Evolutionary conservation across 2,888 invertebrate species (phyloP), one percentile per base, ranked within the genome.

Genomic region (Torymus auratus): DNA sequence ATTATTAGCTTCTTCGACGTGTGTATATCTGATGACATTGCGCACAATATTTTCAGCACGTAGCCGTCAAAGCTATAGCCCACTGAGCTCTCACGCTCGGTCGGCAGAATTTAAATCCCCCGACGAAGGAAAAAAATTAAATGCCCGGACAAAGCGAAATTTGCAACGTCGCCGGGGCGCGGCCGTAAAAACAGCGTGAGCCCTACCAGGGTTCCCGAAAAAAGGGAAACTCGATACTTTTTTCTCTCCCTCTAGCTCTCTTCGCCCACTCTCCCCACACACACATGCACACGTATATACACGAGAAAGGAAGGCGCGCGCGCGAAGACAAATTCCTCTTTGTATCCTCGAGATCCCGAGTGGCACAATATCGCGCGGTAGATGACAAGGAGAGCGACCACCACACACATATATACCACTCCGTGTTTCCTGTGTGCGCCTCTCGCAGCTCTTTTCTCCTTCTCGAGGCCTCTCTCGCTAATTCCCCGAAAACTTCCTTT

Each of bases 221-320:
- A 52, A 23, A 71, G 17, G 68, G 76, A 80, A 80, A 80, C 41
- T 55, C 68, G 80, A 80, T 71, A 80, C 76, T 80, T 72, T 75
- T 50, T n/a, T 72, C 61, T 41, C 17, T 17, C 64, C 13, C 14
- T 52, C n/a, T 23, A 20, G n/a, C 20, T 12, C 13, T 61, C 28
- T 50, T 52, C 60, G 61, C n/a, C 41, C 62, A n/a, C n/a, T 10
- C 41, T 41, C 41, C 41, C 41, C 41, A 41, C 41, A 41, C 41
- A 41, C 7, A 41, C 41, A 41, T 41, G 7, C 41, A 41, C 41
- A 41, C 7, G 7, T 7, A 41, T 28, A 28, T 41, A 41, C 28
- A 28, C 7, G 5, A 41, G 50, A 28, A 73, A 50, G 58, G 20
- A 71, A 65, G 14, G 15, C 52, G 53, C 23, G 62, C 23, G 52